Conservation (phyloP, 2,888 invertebrate genomes). For the Uloborus plumipes region DNA sequence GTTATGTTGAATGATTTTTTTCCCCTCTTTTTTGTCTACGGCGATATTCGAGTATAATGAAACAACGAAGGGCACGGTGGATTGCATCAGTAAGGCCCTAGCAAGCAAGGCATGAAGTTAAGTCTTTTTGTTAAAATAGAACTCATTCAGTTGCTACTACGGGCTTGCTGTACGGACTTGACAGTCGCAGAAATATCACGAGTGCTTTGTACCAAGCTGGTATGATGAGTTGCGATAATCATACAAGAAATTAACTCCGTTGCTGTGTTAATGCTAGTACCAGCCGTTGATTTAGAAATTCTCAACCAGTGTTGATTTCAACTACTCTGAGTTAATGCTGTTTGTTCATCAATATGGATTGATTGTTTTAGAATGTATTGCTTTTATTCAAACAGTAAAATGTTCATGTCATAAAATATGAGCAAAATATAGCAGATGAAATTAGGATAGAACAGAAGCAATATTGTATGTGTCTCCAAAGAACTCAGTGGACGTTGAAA, state of each 20-base stretch:
- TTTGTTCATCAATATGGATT: no score
- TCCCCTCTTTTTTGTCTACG: no score
- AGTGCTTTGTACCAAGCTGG: constrained; percentile 26
- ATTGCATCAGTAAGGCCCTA: constrained; percentile 55
- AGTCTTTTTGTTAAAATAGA: constrained; percentile 50
- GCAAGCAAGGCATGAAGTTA: constrained; percentile 45
- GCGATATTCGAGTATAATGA: not conserved
- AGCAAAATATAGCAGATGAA: no score
- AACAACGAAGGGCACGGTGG: constrained; percentile 47
- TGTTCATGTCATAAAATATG: no score
- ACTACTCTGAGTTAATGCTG: no score
- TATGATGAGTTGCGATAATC: constrained; percentile 16
- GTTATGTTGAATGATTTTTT: no score
- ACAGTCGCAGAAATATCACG: constrained; percentile 42
- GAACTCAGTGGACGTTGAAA: no score
- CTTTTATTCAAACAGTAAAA: no score
- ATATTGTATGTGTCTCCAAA: no score
- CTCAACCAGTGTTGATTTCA: constrained; percentile 16
- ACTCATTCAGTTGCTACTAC: constrained; percentile 37
- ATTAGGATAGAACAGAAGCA: no score
- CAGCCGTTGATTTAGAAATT: constrained; percentile 34
- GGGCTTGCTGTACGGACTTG: constrained; percentile 48
- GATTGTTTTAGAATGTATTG: no score
- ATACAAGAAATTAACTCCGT: constrained; percentile 38
- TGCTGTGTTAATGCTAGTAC: constrained; percentile 2